phyloP scores from a whole-genome alignment of 2,797 vertebrate genomes.

The Caiman crocodilus region DNA sequence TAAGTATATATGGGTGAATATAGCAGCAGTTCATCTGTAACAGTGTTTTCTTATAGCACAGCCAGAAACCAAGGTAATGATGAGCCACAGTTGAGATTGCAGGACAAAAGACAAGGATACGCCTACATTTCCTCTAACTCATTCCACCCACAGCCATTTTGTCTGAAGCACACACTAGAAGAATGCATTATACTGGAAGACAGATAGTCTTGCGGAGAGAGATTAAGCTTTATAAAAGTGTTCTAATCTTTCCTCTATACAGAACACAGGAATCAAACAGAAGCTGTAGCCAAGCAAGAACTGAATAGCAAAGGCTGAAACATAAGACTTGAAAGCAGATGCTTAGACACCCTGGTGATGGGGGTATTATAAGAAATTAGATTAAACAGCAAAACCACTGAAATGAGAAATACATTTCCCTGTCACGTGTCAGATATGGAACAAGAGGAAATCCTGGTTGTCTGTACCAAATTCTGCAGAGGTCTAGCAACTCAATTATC shows the following conservation, averaged over 20 bases:
- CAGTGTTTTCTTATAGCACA: background rate
- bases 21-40: background rate
- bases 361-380: background rate
- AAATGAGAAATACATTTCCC: background rate
- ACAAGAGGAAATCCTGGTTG: background rate
- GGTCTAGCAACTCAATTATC: background rate
- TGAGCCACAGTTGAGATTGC: background rate
- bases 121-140: background rate
- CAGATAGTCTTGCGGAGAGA: background rate
- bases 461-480: background rate
- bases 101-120: background rate
- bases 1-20: background rate
- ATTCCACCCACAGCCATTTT: background rate
- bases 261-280: background rate
- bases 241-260: background rate
- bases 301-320: background rate
- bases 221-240: background rate
- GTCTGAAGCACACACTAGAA: background rate
- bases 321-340: background rate
- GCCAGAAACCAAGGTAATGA: background rate
- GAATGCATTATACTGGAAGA: background rate
- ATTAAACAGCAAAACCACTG: background rate
- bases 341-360: background rate
- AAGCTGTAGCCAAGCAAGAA: background rate
- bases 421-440: rapidly evolving